Evolutionary conservation across 2,113 vertebrate species (phyloP).

Genomic region (Oriolus oriolus): DNA sequence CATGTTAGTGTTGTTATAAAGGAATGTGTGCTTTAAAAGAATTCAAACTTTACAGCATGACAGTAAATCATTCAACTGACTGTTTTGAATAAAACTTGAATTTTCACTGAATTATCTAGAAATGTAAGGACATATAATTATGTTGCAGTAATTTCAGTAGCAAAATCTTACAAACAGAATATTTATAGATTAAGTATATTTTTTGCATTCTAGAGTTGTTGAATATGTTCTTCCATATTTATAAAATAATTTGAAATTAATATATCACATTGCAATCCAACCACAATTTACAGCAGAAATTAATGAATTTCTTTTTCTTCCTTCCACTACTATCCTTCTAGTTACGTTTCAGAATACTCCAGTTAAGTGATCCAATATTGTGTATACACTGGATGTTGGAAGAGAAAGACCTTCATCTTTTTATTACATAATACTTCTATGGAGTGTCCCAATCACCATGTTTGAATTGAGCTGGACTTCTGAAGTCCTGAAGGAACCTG

Average conservation of each 20-base stretch:
- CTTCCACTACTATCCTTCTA: background rate
- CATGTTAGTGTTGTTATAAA: background rate
- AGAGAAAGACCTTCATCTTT: background rate
- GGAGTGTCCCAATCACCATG: background rate
- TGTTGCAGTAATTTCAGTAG: background rate
- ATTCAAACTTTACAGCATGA: background rate
- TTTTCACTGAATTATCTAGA: background rate
- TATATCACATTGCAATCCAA: background rate
- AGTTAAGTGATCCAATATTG: background rate
- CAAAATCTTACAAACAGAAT: background rate
- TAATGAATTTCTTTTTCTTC: background rate
- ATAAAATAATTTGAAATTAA: background rate
- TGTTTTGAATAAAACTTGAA: background rate
- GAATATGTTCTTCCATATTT: background rate
- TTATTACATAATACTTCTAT: background rate
- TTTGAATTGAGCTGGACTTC: background rate
- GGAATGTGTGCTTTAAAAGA: background rate
- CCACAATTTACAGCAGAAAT: background rate
- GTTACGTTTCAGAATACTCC: background rate
- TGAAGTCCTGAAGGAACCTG: background rate
- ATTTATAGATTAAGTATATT: background rate
- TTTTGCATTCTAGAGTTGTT: background rate
- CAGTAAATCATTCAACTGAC: background rate
- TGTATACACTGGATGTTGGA: background rate
- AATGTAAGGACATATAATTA: background rate